A percentile compares a stretch with the other conserved stretches of the same genome.
phyloP scores from a whole-genome alignment of 2,113 vertebrate species.

The Oryzias curvinotus region DNA sequence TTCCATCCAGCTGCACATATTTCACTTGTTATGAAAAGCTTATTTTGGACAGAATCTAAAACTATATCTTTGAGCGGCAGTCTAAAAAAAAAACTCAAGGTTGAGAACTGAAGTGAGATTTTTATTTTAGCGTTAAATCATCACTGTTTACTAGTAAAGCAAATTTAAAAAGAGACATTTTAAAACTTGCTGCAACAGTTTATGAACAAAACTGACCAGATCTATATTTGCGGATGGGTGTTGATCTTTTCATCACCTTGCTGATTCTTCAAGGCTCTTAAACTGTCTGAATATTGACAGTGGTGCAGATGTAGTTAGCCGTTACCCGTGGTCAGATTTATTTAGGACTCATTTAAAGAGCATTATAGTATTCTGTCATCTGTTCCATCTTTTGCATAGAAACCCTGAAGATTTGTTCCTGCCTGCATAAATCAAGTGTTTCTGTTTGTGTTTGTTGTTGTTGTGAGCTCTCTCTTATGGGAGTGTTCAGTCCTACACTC shows the following conservation, averaged over 20 bases:
- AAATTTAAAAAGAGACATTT: too few relatives aligned
- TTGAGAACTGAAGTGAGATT: too few relatives aligned
- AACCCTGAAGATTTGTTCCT: constrained; percentile 34
- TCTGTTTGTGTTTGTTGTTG: neutral
- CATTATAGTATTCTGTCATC: neutral
- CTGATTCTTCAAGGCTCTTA: neutral
- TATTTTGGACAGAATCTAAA: too few relatives aligned
- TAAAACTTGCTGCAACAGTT: too few relatives aligned
- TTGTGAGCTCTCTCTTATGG: constrained; percentile 16
- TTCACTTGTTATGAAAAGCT: too few relatives aligned
- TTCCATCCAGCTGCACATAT: too few relatives aligned
- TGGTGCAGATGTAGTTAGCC: constrained; percentile 23
- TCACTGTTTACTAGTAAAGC: too few relatives aligned
- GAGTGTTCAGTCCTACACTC: constrained; percentile 15
- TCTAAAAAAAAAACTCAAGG: too few relatives aligned
- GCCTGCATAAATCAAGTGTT: neutral
- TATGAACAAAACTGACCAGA: too few relatives aligned
- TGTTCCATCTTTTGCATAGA: constrained; percentile 16
- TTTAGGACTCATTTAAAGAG: constrained; percentile 25
- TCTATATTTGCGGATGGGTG: neutral
- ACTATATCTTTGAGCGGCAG: too few relatives aligned
- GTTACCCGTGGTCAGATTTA: constrained; percentile 12
- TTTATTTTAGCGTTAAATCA: too few relatives aligned
- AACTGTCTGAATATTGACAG: constrained; percentile 11
- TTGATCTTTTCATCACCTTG: neutral